These are phyloP conservation scores for Ceraclea dissimilis DNA, from an alignment of 2,888 invertebrate genomes.

Conservation along the genomic window DNA sequence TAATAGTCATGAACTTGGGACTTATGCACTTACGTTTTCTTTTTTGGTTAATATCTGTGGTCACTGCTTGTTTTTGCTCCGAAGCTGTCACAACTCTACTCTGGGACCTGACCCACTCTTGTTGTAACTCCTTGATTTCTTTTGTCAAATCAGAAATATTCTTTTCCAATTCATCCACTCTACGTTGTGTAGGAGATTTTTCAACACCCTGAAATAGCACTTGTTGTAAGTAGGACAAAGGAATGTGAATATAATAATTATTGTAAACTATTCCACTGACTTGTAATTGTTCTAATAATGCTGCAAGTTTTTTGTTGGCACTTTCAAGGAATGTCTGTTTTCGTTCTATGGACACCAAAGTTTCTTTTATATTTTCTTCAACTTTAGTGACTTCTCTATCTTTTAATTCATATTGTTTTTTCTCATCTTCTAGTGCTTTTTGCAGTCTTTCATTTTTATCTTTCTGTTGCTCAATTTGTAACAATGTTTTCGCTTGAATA, in stretches of 20 bases:
- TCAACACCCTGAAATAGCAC: slow-evolving; percentile 33
- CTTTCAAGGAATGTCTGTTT: slow-evolving; percentile 39
- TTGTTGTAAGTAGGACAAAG: not conserved
- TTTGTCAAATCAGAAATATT: slow-evolving; percentile 53
- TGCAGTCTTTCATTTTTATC: slow-evolving; percentile 36
- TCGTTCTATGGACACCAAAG: slow-evolving; percentile 32
- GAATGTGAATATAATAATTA: no score
- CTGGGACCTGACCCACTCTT: slow-evolving; percentile 71
- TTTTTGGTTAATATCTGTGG: slow-evolving; percentile 61
- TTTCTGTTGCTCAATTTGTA: slow-evolving; percentile 51
- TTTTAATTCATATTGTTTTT: slow-evolving; percentile 30
- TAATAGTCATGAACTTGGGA: no score
- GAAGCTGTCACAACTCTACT: slow-evolving; percentile 62
- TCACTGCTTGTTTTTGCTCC: slow-evolving; percentile 58
- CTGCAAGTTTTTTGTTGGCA: slow-evolving; percentile 46
- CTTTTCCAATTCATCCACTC: slow-evolving; percentile 58
- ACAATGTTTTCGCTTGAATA: slow-evolving; percentile 47
- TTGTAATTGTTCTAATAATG: slow-evolving; percentile 41
- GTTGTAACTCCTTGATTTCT: slow-evolving; percentile 57
- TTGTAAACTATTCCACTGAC: no score
- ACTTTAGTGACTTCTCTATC: slow-evolving; percentile 37
- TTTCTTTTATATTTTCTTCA: slow-evolving; percentile 37
- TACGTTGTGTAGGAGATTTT: slow-evolving; percentile 49
- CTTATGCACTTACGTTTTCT: slow-evolving; percentile 56
- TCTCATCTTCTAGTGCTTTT: slow-evolving; percentile 28